Percentiles rank a stretch among this genome's conserved stretches.
Conservation (phyloP, 2,888 invertebrate genomes). For the Patella ulyssiponensis region DNA sequence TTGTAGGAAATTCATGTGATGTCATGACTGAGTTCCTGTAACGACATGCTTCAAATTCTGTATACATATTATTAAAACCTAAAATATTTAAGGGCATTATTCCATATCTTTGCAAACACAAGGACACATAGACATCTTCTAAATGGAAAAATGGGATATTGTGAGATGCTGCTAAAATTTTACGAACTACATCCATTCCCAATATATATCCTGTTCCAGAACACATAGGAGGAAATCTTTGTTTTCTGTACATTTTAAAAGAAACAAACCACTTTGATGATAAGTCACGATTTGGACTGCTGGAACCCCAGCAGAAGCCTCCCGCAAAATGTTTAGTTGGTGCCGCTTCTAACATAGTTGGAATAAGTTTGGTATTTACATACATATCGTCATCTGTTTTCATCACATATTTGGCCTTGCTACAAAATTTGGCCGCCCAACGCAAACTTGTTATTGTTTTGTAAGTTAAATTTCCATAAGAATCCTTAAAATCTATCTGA, state of each 20-base stretch:
- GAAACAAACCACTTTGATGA: conserved; percentile 59
- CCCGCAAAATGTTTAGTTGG: conserved; percentile 47
- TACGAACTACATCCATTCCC: conserved; percentile 43
- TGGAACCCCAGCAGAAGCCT: conserved; percentile 55
- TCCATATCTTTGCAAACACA: conserved; percentile 49
- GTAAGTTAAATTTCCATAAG: conserved; percentile 58
- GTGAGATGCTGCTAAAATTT: conserved; percentile 41
- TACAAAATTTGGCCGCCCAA: conserved; percentile 48
- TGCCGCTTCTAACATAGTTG: conserved; percentile 45
- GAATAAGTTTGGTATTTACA: conserved; percentile 52
- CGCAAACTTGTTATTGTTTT: conserved; percentile 52
- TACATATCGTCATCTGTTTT: conserved; percentile 64
- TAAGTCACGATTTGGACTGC: conserved; percentile 48
- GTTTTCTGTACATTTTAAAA: conserved; percentile 38
- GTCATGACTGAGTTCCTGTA: conserved; percentile 51
- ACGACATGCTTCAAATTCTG: conserved; percentile 43
- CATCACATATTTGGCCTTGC: conserved; percentile 53
- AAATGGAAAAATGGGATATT: conserved; percentile 60
- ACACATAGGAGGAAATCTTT: conserved; percentile 38
- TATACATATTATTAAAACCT: conserved; percentile 49
- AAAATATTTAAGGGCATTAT: conserved; percentile 40
- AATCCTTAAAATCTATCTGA: conserved; percentile 49
- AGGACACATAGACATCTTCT: conserved; percentile 59
- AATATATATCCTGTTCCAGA: conserved; percentile 60
- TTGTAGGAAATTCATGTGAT: conserved; percentile 43